Evolutionary conservation across 2,888 invertebrate genomes (phyloP).

Genomic region (Eupithecia abbreviata): DNA sequence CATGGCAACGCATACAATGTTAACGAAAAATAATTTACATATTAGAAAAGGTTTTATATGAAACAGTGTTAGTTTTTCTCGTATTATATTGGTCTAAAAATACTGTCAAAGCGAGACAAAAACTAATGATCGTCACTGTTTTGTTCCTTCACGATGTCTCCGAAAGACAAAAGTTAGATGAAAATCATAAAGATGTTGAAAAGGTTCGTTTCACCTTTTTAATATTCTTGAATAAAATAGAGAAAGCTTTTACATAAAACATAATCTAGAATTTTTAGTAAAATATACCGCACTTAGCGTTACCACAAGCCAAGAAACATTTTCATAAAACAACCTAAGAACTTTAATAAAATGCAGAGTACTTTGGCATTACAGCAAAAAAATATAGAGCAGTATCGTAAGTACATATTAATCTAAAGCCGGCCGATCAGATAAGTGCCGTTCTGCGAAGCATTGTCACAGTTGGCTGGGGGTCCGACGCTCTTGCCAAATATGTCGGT

Average conservation of each 20-base stretch:
- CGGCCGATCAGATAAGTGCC: slow-evolving; percentile 62
- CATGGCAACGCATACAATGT: background rate
- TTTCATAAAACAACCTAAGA: background rate
- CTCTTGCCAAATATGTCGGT: slow-evolving; percentile 80
- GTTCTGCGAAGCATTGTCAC: slow-evolving; percentile 65
- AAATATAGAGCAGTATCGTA: slow-evolving; percentile 48
- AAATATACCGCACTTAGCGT: slow-evolving; percentile 2
- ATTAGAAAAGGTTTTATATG: background rate
- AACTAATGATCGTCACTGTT: background rate
- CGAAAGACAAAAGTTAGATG: background rate
- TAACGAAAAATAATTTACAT: background rate
- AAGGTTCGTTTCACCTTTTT: background rate
- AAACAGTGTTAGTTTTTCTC: background rate
- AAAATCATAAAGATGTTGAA: background rate
- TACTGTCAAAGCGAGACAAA: background rate
- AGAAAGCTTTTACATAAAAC: slow-evolving; percentile 6
- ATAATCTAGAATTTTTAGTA: background rate
- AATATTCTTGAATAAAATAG: background rate
- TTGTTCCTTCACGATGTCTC: background rate
- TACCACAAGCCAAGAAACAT: background rate
- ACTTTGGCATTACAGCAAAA: slow-evolving; percentile 30
- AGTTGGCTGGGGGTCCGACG: slow-evolving; percentile 70
- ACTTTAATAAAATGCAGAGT: slow-evolving; percentile 1
- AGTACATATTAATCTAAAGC: slow-evolving; percentile 62
- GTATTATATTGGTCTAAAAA: background rate